A percentile compares a stretch with the other conserved stretches of the same genome.
Evolutionary conservation across 2,888 invertebrate genomes (phyloP).

Genomic region (Neocrepidodera transversa): DNA sequence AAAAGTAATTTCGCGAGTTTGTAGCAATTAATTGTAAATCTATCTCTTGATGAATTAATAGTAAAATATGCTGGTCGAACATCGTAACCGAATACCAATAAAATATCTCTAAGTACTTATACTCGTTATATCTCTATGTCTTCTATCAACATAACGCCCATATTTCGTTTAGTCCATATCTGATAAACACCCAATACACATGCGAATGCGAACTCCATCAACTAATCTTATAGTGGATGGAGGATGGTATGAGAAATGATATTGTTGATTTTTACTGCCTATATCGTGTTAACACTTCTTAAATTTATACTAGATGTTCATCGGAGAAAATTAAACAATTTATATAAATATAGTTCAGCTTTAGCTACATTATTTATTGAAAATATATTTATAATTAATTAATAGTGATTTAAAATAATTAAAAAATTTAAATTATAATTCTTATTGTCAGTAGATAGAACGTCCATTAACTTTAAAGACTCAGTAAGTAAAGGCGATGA

Average conservation of each 20-base stretch:
- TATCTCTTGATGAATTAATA: conserved; percentile 33
- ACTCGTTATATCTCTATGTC: conserved; percentile 36
- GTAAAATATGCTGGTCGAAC: conserved; percentile 26
- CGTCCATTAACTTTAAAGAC: too few species aligned
- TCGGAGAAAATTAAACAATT: too few species aligned
- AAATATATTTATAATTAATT: too few species aligned
- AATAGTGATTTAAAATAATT: too few species aligned
- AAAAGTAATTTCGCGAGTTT: conserved; percentile 24
- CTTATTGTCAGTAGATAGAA: too few species aligned
- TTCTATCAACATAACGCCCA: conserved; percentile 36
- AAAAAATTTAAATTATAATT: too few species aligned
- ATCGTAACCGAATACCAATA: conserved; percentile 28
- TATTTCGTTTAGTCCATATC: conserved; percentile 34
- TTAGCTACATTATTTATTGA: too few species aligned
- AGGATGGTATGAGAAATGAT: neutral
- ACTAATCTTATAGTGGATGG: too few species aligned
- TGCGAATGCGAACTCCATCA: too few species aligned
- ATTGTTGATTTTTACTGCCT: neutral
- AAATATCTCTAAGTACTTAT: conserved; percentile 16
- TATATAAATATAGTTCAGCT: too few species aligned
- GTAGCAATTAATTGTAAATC: conserved; percentile 30
- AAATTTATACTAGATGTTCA: neutral
- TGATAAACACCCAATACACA: conserved; percentile 40
- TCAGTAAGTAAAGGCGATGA: too few species aligned
- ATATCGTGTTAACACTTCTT: neutral